These are phyloP conservation scores for Lasioglossum oenotherae DNA, from an alignment of 2,888 invertebrate genomes.

Conservation along the genomic window DNA sequence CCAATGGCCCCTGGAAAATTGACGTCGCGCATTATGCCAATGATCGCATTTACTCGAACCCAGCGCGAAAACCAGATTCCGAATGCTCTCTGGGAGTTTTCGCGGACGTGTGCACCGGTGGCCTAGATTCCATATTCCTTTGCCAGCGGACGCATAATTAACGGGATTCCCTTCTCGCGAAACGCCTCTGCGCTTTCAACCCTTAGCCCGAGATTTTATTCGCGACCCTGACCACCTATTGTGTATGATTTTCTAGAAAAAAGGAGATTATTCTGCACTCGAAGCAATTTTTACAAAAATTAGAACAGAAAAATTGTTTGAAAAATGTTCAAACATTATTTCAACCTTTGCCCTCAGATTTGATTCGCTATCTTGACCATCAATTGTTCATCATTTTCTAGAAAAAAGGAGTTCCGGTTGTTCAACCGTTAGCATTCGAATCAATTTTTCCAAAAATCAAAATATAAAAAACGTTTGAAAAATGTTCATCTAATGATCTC, in stretches of 20 bases:
- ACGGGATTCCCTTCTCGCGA: neutral
- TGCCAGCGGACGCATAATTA: constrained; percentile 11
- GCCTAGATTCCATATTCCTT: constrained; percentile 3
- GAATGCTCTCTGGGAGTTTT: constrained; percentile 21
- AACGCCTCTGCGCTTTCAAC: neutral
- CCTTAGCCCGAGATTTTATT: neutral
- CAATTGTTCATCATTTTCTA: neutral
- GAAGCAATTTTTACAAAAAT: too few species aligned
- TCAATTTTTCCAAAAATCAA: too few species aligned
- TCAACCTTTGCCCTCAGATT: neutral
- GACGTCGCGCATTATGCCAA: constrained; percentile 60
- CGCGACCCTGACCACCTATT: neutral
- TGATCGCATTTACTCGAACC: constrained; percentile 46
- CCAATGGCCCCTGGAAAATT: constrained; percentile 56
- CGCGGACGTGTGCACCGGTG: neutral
- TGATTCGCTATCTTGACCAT: neutral
- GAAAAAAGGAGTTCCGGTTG: too few species aligned
- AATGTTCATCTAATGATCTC: too few species aligned
- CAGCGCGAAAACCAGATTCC: constrained; percentile 11
- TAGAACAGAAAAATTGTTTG: too few species aligned
- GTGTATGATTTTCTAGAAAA: neutral
- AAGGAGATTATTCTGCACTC: too few species aligned
- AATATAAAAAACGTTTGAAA: too few species aligned
- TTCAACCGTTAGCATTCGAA: too few species aligned
- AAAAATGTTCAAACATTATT: neutral